Evolutionary conservation across 2,888 invertebrate genomes (phyloP), one percentile per base, ranked within the genome.

Genomic region (Azorinus chamasolen): DNA sequence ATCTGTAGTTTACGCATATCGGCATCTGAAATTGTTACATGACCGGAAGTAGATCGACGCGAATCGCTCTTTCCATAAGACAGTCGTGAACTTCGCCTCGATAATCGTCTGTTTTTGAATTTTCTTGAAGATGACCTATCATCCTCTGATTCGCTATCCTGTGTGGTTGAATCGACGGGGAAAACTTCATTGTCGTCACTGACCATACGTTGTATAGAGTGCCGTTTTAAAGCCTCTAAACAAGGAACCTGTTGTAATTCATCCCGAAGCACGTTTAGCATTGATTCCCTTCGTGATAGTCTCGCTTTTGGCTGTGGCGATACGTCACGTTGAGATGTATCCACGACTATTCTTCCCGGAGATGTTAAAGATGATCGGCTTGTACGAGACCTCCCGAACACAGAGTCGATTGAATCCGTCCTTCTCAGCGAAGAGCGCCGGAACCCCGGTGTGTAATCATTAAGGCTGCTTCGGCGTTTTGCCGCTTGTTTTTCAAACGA

Each of bases 241-340:
- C 80, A 70, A 0, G 70, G 73, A 24, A 82, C 20, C 22, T 80
- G 80, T 25, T 70, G 64, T 0, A 84, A 54, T 37, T 84, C 82
- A 10, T 76, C 75, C 10, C 82, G 65, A 10, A 84, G 53, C 0
- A 61, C 41, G 24, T 65, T 66, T 46, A 84, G 55, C 82, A 84
- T 80, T 0, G 84, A 80, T 22, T 80, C 64, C 14, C 79, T 72
- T 8, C 76, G 59, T 12, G 53, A 18, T 20, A 55, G n/a, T 18
- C 55, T 37, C 32, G 32, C 10, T 32, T 10, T 32, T 32, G 32
- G 32, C 10, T 6, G 32, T 4, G 32, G 32, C 10, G 32, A 32
- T 10, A 4, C 32, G 10, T 32, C 32, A 6, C 5, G 10, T 10
- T 6, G 32, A 32, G 32, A 32, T 6, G 4, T 32, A 32, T 10